Base-by-base conservation (phyloP, 37 sponge, comb jelly and placozoan species). In the Dysidea cf. avara region DNA sequence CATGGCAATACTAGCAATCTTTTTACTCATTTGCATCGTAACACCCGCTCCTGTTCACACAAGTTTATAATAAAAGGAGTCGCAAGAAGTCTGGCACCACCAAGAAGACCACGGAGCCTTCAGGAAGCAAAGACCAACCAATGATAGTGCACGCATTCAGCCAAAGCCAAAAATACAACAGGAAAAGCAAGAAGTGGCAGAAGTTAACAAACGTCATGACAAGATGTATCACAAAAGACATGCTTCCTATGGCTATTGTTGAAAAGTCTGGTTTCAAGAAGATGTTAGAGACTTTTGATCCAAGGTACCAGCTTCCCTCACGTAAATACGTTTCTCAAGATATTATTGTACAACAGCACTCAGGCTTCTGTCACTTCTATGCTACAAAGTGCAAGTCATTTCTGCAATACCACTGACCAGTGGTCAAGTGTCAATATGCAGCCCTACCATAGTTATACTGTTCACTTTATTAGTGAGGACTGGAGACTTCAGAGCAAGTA, bases 351-450 rank as follows among this genome's bases (percentile, higher is more conserved):
- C 60, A 46, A 34, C 20, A 47, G 66, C 47, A 54, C 49, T 16
- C 39, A 33, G 58, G 69, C 29, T 26, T 9, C 24, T 39, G 50
- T 79, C 22, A 58, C 12, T 20, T 20, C 25, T 60, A 66, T 54
- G 5, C 1, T 77, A 14, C 6, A 49, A 24, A 1, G 18, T 1
- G 57, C 32, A 2, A 52, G 64, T 35, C 51, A 4, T 9, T 56
- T 57, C 18, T 66, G 68, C 37, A 68, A 61, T 14, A 78, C 78
- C 26, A 78, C 78, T 22, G 78, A 67, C 60, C 38, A 54, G 36
- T 78, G 68, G 68, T 78, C 78, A 25, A 78, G 78, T 78, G 30
- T 21, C 17, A 30, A 61, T 18, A 68, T 68, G 59, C 56, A 56
- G 1, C 79, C 79, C 3, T 79, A 68, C 61, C 26, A 57, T 29